Conservation (phyloP, 2,888 invertebrate species). For the Cerastis rubricosa region DNA sequence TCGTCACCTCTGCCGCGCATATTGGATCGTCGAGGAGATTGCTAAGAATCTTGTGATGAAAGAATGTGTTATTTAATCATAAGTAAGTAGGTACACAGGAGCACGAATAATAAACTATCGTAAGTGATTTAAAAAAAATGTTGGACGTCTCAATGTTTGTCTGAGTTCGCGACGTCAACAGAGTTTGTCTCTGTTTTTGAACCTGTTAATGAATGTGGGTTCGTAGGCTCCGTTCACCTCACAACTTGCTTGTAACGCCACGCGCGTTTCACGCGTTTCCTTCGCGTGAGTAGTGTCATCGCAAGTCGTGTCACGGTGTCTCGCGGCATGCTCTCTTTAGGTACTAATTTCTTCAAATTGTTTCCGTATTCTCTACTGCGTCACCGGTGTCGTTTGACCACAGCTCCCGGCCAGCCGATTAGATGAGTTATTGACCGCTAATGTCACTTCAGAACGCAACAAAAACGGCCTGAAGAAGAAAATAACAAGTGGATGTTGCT, state of each 20-base stretch:
- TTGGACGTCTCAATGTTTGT: not conserved
- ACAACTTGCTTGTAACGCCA: not conserved
- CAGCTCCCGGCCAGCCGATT: not conserved
- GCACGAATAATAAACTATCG: not conserved
- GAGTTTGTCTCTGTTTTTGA: not conserved
- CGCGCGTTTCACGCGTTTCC: not conserved
- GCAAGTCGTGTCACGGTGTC: not conserved
- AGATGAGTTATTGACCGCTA: not conserved
- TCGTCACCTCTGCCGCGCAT: conserved; percentile 85
- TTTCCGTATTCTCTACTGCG: not conserved
- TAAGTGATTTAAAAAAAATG: not conserved
- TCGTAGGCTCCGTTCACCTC: not conserved
- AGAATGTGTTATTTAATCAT: not conserved
- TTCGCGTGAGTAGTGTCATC: not conserved
- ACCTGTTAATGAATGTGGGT: not conserved
- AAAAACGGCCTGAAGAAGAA: not conserved
- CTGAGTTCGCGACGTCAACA: not conserved
- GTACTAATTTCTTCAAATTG: not conserved
- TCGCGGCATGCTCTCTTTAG: not conserved
- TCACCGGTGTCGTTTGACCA: not conserved
- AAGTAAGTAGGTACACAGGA: not conserved
- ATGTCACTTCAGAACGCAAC: not conserved
- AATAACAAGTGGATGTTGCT: not conserved
- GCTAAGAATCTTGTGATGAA: conserved; percentile 79
- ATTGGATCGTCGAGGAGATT: conserved; percentile 89